Percentiles rank a stretch among this genome's conserved stretches.
These are phyloP conservation scores for Acrocephalus scirpaceus DNA, from an alignment of 2,797 vertebrate species.

Conservation along the genomic window DNA sequence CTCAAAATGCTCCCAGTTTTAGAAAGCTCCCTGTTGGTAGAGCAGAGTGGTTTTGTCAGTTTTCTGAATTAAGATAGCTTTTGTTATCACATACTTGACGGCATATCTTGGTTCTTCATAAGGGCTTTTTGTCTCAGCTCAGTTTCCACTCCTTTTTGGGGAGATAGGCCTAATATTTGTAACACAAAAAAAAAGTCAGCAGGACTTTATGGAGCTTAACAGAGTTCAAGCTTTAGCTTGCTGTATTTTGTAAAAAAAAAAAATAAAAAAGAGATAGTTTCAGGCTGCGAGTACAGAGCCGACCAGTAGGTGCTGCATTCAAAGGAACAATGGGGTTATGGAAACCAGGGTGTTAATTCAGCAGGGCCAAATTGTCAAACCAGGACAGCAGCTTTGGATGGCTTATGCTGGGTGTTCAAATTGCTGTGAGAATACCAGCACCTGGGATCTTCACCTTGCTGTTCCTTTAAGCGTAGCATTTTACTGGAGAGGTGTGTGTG, in stretches of 20 bases:
- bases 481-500: too few relatives aligned
- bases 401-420: neutral
- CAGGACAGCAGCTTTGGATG: neutral
- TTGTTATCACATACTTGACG: neutral
- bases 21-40: neutral
- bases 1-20: neutral
- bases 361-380: neutral
- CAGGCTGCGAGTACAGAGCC: neutral
- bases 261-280: neutral
- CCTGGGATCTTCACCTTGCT: neutral
- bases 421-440: neutral
- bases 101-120: neutral
- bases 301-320: neutral
- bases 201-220: neutral
- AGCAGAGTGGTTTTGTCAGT: neutral
- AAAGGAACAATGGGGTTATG: neutral
- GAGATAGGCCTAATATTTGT: neutral
- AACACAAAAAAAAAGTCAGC: neutral
- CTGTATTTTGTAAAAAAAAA: neutral
- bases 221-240: neutral
- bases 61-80: neutral
- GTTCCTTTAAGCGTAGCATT: neutral
- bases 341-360: neutral
- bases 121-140: neutral
- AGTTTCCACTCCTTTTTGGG: neutral